A percentile compares a stretch with the other conserved stretches of the same genome.
These are phyloP conservation scores for Sisyra nigra DNA, from an alignment of 2,888 invertebrate genomes.

Conservation along the genomic window DNA sequence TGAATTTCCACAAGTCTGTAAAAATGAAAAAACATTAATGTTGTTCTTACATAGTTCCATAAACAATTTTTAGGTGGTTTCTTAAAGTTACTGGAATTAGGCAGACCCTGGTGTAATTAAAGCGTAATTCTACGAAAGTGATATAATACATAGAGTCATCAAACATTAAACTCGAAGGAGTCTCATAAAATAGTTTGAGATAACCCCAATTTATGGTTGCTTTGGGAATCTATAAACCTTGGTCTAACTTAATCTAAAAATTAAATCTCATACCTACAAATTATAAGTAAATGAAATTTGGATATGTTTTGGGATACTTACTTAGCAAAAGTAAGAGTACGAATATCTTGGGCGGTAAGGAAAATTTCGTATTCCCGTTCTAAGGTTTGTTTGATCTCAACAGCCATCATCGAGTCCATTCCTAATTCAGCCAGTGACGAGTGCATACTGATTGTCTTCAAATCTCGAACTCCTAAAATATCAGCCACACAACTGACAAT, in stretches of 20 bases:
- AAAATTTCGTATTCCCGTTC: slow-evolving; percentile 81
- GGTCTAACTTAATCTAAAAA: no score
- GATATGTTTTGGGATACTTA: slow-evolving; percentile 15
- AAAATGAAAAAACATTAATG: no score
- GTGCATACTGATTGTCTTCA: slow-evolving; percentile 51
- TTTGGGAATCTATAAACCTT: no score
- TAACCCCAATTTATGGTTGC: no score
- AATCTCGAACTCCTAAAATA: slow-evolving; percentile 42
- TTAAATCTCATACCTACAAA: not conserved
- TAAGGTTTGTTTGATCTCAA: slow-evolving; percentile 85
- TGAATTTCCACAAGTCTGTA: slow-evolving; percentile 22
- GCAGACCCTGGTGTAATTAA: no score
- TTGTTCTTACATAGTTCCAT: not conserved
- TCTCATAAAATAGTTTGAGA: no score
- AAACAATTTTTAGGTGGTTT: no score
- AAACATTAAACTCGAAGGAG: no score
- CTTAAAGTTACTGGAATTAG: no score
- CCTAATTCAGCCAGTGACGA: slow-evolving; percentile 78
- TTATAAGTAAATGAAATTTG: not conserved
- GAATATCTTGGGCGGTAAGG: slow-evolving; percentile 72
- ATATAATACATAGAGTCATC: no score
- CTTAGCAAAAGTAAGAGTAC: slow-evolving; percentile 61
- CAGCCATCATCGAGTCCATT: slow-evolving; percentile 94
- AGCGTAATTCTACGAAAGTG: no score
- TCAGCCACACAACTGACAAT: slow-evolving; percentile 58